A percentile compares a stretch with the other conserved stretches of the same genome.
phyloP scores from a whole-genome alignment of 2,797 vertebrate genomes.

The Malacoctenus gilli region DNA sequence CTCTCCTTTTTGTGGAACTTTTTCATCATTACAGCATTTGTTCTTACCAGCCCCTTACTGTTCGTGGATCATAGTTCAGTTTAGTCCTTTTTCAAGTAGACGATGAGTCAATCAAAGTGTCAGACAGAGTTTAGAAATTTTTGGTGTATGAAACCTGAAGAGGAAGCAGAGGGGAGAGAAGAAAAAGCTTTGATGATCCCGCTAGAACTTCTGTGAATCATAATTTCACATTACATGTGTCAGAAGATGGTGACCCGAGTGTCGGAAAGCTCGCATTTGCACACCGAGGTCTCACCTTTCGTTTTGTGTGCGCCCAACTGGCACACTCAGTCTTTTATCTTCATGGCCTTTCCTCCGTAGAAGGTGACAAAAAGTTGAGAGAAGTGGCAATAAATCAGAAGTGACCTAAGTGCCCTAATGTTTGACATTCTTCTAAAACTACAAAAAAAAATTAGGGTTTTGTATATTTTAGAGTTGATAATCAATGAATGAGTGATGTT shows the following conservation, averaged over 20 bases:
- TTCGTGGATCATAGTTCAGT: neutral
- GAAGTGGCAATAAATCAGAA: too few species aligned
- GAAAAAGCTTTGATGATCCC: neutral
- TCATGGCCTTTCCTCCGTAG: too few species aligned
- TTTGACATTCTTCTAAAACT: too few species aligned
- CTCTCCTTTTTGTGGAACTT: too few species aligned
- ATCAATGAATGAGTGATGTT: too few species aligned
- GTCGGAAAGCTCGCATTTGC: slow-evolving; percentile 15
- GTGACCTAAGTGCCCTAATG: too few species aligned
- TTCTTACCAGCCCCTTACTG: too few species aligned
- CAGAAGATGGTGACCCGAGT: slow-evolving; percentile 18
- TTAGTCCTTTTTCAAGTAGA: slow-evolving; percentile 8
- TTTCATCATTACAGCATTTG: too few species aligned
- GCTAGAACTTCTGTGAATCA: slow-evolving; percentile 52
- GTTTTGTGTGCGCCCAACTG: slow-evolving; percentile 24
- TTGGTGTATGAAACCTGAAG: neutral
- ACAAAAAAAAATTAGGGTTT: too few species aligned
- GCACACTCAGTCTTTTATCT: too few species aligned
- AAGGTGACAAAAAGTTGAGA: too few species aligned
- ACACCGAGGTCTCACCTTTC: slow-evolving; percentile 54
- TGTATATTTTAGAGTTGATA: too few species aligned
- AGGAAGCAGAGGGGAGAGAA: neutral
- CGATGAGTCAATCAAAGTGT: neutral
- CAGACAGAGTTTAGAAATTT: neutral
- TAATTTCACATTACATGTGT: slow-evolving; percentile 23